phyloP scores from a whole-genome alignment of 2,888 invertebrate species.

The Acleris literana region DNA sequence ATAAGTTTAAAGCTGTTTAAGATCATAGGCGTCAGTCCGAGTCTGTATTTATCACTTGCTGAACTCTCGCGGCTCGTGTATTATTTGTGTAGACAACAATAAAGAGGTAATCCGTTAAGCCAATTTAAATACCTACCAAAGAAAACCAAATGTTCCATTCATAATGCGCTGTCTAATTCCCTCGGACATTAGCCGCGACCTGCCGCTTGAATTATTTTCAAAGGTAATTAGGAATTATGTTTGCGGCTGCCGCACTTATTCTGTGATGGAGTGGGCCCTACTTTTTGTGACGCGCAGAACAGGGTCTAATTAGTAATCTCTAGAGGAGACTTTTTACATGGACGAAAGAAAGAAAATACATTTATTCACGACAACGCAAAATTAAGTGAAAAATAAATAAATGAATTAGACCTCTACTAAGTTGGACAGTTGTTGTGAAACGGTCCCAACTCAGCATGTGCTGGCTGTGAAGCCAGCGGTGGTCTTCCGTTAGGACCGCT shows the following conservation, averaged over 20 bases:
- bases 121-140: constrained; percentile 13
- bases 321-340: neutral
- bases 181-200: constrained; percentile 22
- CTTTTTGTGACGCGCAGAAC: constrained; percentile 7
- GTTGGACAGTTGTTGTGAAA: too few relatives aligned
- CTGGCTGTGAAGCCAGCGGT: too few relatives aligned
- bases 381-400: too few relatives aligned
- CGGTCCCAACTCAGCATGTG: too few relatives aligned
- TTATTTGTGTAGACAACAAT: neutral
- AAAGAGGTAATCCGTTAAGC: neutral
- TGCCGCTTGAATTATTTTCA: constrained; percentile 24
- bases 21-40: too few relatives aligned
- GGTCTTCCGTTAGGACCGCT: too few relatives aligned
- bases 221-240: constrained; percentile 26
- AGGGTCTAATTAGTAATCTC: constrained; percentile 5
- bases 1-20: too few relatives aligned
- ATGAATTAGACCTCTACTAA: too few relatives aligned
- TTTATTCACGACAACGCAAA: too few relatives aligned
- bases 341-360: too few relatives aligned
- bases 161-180: constrained; percentile 23
- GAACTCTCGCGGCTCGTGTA: neutral
- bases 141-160: constrained; percentile 18
- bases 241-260: constrained; percentile 9
- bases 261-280: constrained; percentile 4
- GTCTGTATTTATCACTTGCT: too few relatives aligned